phyloP scores from a whole-genome alignment of 2,113 vertebrate genomes.

The Leucopsar rothschildi region DNA sequence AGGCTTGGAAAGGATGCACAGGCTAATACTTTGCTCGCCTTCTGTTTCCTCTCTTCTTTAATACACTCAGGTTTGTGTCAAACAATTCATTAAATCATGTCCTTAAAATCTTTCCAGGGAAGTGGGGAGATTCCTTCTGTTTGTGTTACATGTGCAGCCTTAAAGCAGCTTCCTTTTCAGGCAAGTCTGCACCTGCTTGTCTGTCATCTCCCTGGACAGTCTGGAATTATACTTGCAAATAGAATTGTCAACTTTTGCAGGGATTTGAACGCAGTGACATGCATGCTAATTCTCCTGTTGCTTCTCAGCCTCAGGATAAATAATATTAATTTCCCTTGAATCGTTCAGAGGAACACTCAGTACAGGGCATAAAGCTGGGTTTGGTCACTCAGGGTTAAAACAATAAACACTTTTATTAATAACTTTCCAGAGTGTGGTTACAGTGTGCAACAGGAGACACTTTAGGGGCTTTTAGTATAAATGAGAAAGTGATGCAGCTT shows the following conservation, averaged over 20 bases:
- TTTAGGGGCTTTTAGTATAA: neutral
- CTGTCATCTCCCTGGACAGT: conserved; percentile 48
- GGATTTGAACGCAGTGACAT: conserved; percentile 1
- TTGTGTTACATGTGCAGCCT: neutral
- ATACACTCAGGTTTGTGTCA: neutral
- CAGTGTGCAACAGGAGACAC: neutral
- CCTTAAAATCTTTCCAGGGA: neutral
- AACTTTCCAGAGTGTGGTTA: neutral
- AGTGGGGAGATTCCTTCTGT: neutral
- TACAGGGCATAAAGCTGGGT: neutral
- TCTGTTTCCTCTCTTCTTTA: neutral
- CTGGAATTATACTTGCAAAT: conserved; percentile 63
- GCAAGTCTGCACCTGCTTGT: conserved; percentile 27
- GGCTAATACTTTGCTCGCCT: neutral
- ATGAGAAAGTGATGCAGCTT: neutral
- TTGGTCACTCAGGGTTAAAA: conserved; percentile 19
- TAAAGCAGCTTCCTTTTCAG: neutral
- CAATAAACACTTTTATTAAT: neutral
- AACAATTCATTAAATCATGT: neutral
- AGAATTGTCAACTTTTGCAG: conserved; percentile 25
- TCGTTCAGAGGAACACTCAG: neutral
- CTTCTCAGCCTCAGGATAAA: conserved; percentile 24
- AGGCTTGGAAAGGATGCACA: neutral
- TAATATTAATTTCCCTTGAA: conserved; percentile 6
- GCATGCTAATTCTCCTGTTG: conserved; percentile 55